phyloP scores from a whole-genome alignment of 2,888 invertebrate genomes.

The Ormyrus labotus region DNA sequence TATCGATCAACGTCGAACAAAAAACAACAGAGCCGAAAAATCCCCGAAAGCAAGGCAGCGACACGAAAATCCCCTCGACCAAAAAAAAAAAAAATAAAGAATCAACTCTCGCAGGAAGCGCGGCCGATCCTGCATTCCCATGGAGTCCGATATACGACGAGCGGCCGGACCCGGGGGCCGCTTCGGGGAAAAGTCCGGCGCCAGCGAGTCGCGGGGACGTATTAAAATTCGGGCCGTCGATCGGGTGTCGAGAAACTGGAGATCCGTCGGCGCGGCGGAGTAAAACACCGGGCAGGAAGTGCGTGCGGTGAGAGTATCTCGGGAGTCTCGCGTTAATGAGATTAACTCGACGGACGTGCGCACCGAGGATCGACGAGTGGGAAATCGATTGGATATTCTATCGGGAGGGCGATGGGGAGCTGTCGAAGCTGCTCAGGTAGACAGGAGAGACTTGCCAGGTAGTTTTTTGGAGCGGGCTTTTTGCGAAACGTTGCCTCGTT shows the following conservation, averaged over 20 bases:
- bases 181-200: slow-evolving; percentile 22
- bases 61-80: neutral
- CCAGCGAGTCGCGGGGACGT: neutral
- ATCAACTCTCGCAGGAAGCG: neutral
- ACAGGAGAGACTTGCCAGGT: too few species aligned
- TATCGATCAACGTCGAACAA: slow-evolving; percentile 43
- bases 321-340: slow-evolving; percentile 17
- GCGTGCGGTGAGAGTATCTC: neutral
- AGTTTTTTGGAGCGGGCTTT: too few species aligned
- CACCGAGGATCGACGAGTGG: neutral
- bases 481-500: too few species aligned
- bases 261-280: slow-evolving; percentile 32
- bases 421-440: too few species aligned
- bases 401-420: too few species aligned
- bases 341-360: slow-evolving; percentile 30
- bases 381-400: neutral
- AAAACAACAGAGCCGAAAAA: neutral
- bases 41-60: too few species aligned
- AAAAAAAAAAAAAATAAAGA: neutral
- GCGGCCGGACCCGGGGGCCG: neutral
- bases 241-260: slow-evolving; percentile 46
- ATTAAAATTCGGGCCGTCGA: slow-evolving; percentile 48
- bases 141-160: neutral
- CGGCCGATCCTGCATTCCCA: neutral
- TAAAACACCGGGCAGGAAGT: slow-evolving; percentile 17